Percentiles rank a stretch among this genome's conserved stretches.
These are phyloP conservation scores for Caenorhabditis afra DNA, from an alignment of 2,888 invertebrate species.

Conservation along the genomic window DNA sequence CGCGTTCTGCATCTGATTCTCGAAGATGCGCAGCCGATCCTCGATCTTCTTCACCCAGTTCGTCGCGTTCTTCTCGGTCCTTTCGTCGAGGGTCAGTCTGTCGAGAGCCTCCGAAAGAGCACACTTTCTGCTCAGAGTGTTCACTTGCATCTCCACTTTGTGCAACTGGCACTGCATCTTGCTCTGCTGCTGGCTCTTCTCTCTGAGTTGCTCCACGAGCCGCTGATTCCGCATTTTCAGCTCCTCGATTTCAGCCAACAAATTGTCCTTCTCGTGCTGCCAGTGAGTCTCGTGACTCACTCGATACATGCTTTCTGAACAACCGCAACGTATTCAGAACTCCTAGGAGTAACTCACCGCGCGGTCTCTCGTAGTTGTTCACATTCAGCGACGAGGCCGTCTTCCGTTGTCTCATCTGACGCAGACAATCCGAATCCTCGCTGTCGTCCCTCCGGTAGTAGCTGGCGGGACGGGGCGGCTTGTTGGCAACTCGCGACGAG, in stretches of 20 bases:
- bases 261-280: conserved; percentile 65
- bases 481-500: conserved; percentile 35
- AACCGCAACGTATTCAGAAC: too few species aligned
- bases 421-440: conserved; percentile 62
- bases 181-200: conserved; percentile 75
- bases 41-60: conserved; percentile 69
- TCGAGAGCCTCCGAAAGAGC: conserved; percentile 74
- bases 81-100: conserved; percentile 66
- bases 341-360: conserved; percentile 19
- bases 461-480: conserved; percentile 63
- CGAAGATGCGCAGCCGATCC: conserved; percentile 68
- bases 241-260: conserved; percentile 70
- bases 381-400: conserved; percentile 63
- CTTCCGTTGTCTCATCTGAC: conserved; percentile 57
- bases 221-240: conserved; percentile 72
- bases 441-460: conserved; percentile 67
- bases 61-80: conserved; percentile 61
- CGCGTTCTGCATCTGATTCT: conserved; percentile 68
- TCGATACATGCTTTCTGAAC: conserved; percentile 60
- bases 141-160: conserved; percentile 71
- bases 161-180: conserved; percentile 69
- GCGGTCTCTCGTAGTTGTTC: conserved; percentile 33
- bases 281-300: conserved; percentile 62
- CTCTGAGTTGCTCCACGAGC: conserved; percentile 76
- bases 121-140: conserved; percentile 63